Conservation (phyloP, 2,797 vertebrate genomes). For the Scleropages formosus region DNA sequence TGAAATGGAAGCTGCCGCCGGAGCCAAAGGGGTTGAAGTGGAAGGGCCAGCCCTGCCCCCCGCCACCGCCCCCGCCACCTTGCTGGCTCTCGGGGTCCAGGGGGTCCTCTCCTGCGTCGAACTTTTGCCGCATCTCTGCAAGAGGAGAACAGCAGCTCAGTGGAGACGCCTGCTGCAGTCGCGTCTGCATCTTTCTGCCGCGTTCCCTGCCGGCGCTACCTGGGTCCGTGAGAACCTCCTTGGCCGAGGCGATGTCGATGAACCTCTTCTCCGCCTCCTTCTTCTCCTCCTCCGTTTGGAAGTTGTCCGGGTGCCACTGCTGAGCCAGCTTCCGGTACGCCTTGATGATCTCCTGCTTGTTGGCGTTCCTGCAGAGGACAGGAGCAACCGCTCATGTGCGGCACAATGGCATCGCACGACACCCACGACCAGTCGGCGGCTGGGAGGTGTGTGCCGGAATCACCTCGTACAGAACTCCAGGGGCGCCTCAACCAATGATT, state of each 20-base stretch:
- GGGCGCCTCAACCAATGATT: too few species aligned
- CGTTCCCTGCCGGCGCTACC: conserved; percentile 52
- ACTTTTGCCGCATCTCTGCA: conserved; percentile 82
- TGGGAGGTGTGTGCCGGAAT: too few species aligned
- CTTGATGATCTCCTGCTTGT: conserved; percentile 83
- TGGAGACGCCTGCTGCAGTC: neutral
- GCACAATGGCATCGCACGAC: too few species aligned
- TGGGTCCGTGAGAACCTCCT: conserved; percentile 80
- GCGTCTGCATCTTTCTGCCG: neutral
- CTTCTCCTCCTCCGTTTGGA: conserved; percentile 76
- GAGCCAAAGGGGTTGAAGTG: conserved; percentile 82
- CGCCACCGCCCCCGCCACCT: conserved; percentile 59
- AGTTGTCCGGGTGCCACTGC: conserved; percentile 86
- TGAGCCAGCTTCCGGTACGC: conserved; percentile 83
- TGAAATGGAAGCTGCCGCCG: conserved; percentile 79
- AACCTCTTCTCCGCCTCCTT: conserved; percentile 81
- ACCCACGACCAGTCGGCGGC: too few species aligned
- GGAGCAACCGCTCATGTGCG: too few species aligned
- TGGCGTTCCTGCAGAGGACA: conserved; percentile 69
- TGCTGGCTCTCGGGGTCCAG: conserved; percentile 81
- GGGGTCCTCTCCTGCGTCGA: conserved; percentile 78
- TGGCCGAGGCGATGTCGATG: conserved; percentile 80
- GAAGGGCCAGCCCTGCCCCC: conserved; percentile 74
- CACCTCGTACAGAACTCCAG: too few species aligned
- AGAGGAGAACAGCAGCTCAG: neutral